Evolutionary conservation across 2,797 vertebrate species (phyloP).

Genomic region (Typhlichthys eigenmanni): DNA sequence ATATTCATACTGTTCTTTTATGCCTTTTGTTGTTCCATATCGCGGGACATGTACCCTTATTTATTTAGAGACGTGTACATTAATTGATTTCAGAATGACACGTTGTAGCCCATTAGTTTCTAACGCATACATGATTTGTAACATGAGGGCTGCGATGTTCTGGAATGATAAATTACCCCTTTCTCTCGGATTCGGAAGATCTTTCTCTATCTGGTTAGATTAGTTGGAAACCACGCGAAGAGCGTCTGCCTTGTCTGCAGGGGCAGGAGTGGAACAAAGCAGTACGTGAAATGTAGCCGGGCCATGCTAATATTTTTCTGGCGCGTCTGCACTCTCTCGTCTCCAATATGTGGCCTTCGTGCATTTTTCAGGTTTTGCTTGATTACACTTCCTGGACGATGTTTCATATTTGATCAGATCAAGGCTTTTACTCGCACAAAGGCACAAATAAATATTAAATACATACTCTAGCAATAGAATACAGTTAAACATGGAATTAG

Average conservation of each 20-base stretch:
- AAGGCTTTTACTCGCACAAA: constrained; percentile 40
- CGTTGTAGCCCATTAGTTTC: constrained; percentile 38
- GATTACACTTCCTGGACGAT: constrained; percentile 55
- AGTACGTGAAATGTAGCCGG: background rate
- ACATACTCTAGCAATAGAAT: constrained; percentile 2
- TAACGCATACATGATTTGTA: constrained; percentile 24
- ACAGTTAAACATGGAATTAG: constrained; percentile 9
- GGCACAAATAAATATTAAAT: constrained; percentile 46
- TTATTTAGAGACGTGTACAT: constrained; percentile 24
- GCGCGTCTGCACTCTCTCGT: constrained; percentile 23
- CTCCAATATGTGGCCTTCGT: constrained; percentile 46
- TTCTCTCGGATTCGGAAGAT: constrained; percentile 15
- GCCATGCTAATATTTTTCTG: constrained; percentile 26
- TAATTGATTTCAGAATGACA: constrained; percentile 4
- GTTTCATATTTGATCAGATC: constrained; percentile 66
- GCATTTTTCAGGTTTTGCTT: constrained; percentile 59
- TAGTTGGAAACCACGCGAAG: constrained; percentile 25
- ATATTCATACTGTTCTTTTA: constrained; percentile 37
- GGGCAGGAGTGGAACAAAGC: background rate
- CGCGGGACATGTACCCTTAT: constrained; percentile 20
- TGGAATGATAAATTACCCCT: constrained; percentile 41
- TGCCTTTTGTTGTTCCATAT: constrained; percentile 33
- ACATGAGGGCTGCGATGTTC: constrained; percentile 4
- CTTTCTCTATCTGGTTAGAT: constrained; percentile 42
- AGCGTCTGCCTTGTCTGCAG: constrained; percentile 29